Base-by-base conservation (phyloP, 2,797 vertebrate species). In the Chrosomus eos region DNA sequence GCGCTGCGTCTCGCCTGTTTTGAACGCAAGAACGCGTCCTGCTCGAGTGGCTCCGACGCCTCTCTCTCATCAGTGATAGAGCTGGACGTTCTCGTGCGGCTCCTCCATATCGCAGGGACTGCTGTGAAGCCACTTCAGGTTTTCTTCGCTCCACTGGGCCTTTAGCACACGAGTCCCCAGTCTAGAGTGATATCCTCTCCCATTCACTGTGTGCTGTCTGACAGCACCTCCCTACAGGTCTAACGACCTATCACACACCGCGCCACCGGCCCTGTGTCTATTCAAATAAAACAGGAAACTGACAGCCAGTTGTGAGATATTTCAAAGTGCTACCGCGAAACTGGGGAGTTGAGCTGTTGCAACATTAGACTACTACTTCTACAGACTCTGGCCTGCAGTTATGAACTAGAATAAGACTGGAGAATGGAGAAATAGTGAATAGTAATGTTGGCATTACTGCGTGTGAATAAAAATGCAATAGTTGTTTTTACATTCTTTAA, bases 251-350 rank as follows among this genome's bases (percentile, higher is more conserved):
- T 90, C 86, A 75, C 48, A 51, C 23, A 51, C 68, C 33, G 68
- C 73, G 70, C 74, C 43, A 58, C 36, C 48, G 60, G 53, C 48
- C 21, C 43, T 81, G 89, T 82, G 73, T 83, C 78, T 80, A 74
- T 91, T 89, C 82, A 90, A 90, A 92, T 89, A 45, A 91, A 90
- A 89, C 89, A 87, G 90, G 90, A 91, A 91, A 88, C 80, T 67
- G 66, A 82, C 58, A n/a, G 64, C 9, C 33, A 71, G 33, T 64
- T 72, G 43, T 21, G 28, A 72, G 55, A 77, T 26, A 28, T 87
- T 84, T 85, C 74, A 87, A 88, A 66, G 80, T 23, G 62, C 51
- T 74, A 19, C 80, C 86, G 83, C 85, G 79, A 84, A 90, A 74
- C 55, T n/a, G 40, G 3, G 14, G 7, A 36, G 51, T 48, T 33